Base-by-base conservation (phyloP, 64 coral and sea anemone species). In the Stichodactyla helianthus region DNA sequence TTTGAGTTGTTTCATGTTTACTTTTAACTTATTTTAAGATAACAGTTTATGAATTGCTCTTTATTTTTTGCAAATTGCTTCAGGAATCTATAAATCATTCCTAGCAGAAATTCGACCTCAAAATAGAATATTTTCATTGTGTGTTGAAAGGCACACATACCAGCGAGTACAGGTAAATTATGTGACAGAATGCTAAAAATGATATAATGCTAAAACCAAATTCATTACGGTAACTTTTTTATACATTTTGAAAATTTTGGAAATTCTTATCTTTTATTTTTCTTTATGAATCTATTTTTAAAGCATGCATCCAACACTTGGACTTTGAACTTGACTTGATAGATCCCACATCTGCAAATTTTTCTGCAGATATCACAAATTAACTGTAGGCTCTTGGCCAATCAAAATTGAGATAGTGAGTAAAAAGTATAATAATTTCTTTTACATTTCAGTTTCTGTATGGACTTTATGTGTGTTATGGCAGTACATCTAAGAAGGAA, bases 41-140 rank as follows among this genome's bases (percentile, higher is more conserved):
- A 44, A 1, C 28, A 31, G 2, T 44, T 44, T 3, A 44, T 58
- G 55, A 15, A 15, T 15, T 11, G 55, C 55, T 74, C 9, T 31
- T 74, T 2, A 74, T 74, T 1, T 9, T 71, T 71, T 71, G 18
- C 20, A 71, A 0, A 11, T 74, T 74, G 5, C 27, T 74, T 27
- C 68, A 97, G 94, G 79, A 28, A 93, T 97, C 56, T 97, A 97
- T 56, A 97, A 93, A 59, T 97, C 94, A 82, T 97, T 93, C 90
- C 91, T 97, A n/a, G 91, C 94, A 15, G 94, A 97, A 61, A 97
- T 97, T 77, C 79, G 77, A 22, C 88, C 91, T 35, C 87, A 93
- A 78, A 97, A 97, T 77, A 86, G 91, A 62, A 90, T 93, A 77
- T 96, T 84, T 35, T 90, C 88, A 79, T 84, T 96, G 31, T 79